Evolutionary conservation across 2,888 invertebrate genomes (phyloP).

Genomic region (Gastrophysa polygoni): DNA sequence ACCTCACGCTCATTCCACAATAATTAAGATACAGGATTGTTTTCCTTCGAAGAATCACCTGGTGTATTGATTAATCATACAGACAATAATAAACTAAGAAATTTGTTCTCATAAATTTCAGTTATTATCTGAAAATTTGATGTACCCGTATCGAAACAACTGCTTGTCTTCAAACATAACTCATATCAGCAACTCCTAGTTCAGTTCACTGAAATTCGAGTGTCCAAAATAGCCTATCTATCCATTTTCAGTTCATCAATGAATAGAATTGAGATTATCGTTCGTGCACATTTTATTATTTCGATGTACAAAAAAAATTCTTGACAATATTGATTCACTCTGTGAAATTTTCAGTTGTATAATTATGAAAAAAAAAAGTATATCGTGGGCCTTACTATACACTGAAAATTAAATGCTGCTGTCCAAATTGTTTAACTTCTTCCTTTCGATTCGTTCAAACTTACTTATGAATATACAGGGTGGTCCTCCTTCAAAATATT

Average conservation of each 20-base stretch:
- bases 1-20: too few relatives aligned
- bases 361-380: constrained; percentile 56
- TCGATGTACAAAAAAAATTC: constrained; percentile 52
- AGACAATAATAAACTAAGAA: too few relatives aligned
- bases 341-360: constrained; percentile 60
- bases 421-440: constrained; percentile 56
- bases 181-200: not conserved
- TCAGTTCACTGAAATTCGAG: constrained; percentile 19
- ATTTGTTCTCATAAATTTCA: too few relatives aligned
- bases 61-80: too few relatives aligned
- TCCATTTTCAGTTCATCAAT: constrained; percentile 43
- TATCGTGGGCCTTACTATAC: constrained; percentile 63
- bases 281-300: constrained; percentile 53
- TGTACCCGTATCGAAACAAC: not conserved
- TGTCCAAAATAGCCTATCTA: constrained; percentile 24
- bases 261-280: constrained; percentile 51
- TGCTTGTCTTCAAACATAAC: not conserved
- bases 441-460: constrained; percentile 22
- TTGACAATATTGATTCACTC: constrained; percentile 61
- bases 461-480: constrained; percentile 45
- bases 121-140: too few relatives aligned
- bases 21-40: too few relatives aligned
- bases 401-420: constrained; percentile 61
- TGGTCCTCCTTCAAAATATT: constrained; percentile 16
- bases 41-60: too few relatives aligned